phyloP scores from a whole-genome alignment of 1,140 invertebrate species.

The Tetranychus cinnabarinus region DNA sequence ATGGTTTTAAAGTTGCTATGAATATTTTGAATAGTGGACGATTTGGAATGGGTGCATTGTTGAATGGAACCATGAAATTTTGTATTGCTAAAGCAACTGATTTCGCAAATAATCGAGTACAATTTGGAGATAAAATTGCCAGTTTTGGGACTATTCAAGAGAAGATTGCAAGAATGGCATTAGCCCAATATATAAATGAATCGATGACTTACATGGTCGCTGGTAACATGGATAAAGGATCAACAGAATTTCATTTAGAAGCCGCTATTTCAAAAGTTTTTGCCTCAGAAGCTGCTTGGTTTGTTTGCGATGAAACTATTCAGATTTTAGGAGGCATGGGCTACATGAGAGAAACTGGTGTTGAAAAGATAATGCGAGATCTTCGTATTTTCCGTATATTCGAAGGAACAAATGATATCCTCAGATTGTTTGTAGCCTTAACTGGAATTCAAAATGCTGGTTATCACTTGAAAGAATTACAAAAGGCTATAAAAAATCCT shows the following conservation, averaged over 20 bases:
- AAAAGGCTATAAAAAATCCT: constrained; percentile 26
- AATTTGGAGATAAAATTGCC: constrained; percentile 71
- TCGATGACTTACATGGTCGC: constrained; percentile 82
- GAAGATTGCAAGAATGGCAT: constrained; percentile 76
- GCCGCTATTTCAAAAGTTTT: constrained; percentile 94
- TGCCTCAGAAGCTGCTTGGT: constrained; percentile 70
- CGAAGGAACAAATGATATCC: constrained; percentile 95
- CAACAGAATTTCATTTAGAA: constrained; percentile 47
- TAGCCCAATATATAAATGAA: constrained; percentile 81
- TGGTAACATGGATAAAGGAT: constrained; percentile 33
- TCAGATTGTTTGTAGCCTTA: constrained; percentile 83
- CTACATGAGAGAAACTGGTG: constrained; percentile 74
- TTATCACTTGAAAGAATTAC: constrained; percentile 23
- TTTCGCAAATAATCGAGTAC: constrained; percentile 60
- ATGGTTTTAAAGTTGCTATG: constrained; percentile 98
- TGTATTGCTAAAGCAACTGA: constrained; percentile 73
- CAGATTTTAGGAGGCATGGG: constrained; percentile 85
- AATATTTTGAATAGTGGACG: constrained; percentile 96
- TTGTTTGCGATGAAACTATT: constrained; percentile 86
- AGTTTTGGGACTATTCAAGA: constrained; percentile 73
- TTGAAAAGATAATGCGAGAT: constrained; percentile 80
- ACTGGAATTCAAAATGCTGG: constrained; percentile 43
- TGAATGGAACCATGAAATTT: constrained; percentile 72
- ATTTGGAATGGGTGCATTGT: constrained; percentile 87
- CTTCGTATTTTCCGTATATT: constrained; percentile 95